Evolutionary conservation across 2,888 invertebrate species (phyloP).

Genomic region (Bellardia bayeri): DNA sequence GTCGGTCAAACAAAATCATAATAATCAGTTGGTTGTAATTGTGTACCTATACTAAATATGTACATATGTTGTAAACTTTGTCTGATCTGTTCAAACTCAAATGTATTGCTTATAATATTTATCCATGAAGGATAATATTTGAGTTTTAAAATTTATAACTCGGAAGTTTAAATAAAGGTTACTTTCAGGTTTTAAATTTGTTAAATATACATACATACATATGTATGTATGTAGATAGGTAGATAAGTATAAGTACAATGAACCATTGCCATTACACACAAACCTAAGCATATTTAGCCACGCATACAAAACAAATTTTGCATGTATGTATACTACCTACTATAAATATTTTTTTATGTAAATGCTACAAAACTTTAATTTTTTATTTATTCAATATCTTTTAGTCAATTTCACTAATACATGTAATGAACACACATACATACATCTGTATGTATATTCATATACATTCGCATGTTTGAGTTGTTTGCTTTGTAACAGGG

Average conservation of each 20-base stretch:
- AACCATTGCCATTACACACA: constrained; percentile 6
- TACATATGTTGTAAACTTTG: no score
- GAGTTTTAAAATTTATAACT: background rate
- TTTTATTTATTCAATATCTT: constrained; percentile 12
- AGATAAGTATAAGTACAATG: constrained; percentile 16
- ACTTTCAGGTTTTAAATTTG: background rate
- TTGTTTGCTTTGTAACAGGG: constrained; percentile 35
- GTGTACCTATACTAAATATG: no score
- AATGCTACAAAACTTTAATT: constrained; percentile 10
- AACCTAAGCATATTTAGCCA: background rate
- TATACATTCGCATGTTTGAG: background rate
- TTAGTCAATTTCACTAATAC: constrained; percentile 28
- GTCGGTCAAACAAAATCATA: no score
- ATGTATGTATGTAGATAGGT: no score
- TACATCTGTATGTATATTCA: background rate
- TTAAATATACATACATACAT: background rate
- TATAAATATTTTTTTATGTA: background rate
- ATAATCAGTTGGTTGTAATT: no score
- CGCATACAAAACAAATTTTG: background rate
- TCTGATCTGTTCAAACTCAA: no score
- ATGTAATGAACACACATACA: constrained; percentile 24
- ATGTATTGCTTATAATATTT: no score
- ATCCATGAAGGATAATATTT: background rate
- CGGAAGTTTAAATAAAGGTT: background rate
- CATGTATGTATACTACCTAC: background rate